Base-by-base conservation (phyloP, 2,888 invertebrate species). In the Himalopsyche tibetana region DNA sequence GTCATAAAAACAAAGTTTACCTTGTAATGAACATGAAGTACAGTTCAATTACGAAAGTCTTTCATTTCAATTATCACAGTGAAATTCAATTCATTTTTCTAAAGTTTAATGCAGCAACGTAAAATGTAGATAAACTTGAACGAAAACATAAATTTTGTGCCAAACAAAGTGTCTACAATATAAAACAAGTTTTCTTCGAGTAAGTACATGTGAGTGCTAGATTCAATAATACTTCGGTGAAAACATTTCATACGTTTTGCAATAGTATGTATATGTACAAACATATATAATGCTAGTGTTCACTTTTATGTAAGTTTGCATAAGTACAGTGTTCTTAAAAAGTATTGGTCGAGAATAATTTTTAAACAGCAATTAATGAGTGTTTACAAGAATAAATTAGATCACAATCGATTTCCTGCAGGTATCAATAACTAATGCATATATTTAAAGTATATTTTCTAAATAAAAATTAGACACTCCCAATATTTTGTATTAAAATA, bases 91-190 rank as follows among this genome's bases (percentile, higher is more conserved):
- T 69, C 28, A 69, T 19, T 69, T 69, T 69, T 69, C 69, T 12
- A 69, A 69, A 69, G 69, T 69, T 69, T 28, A 11, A 28, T 28
- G 28, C 69, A 69, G 69, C 28, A 36, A 36, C 28, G 69, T 69
- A 69, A 69, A 69, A 69, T 28, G 69, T 28, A 36, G 36, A 69
- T 28, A 28, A 69, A 69, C 28, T 69, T 69, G 19, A 74, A 74
- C 11, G 74, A 36, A 74, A 74, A 74, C 74, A 74, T 74, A 74
- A 74, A 74, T 74, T 74, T 74, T 36, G 36, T 74, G 36, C 74
- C 74, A 74, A 74, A 74, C 74, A 74, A 74, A 74, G 74, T 74
- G 74, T 74, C 74, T 74, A 38, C 74, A 74, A 74, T 74, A 74
- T 74, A 74, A 74, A 36, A 74, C 74, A 74, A 74, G 36, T 74